phyloP scores from a whole-genome alignment of 2,888 invertebrate species.

The Lepidocyrtinus sp. region DNA sequence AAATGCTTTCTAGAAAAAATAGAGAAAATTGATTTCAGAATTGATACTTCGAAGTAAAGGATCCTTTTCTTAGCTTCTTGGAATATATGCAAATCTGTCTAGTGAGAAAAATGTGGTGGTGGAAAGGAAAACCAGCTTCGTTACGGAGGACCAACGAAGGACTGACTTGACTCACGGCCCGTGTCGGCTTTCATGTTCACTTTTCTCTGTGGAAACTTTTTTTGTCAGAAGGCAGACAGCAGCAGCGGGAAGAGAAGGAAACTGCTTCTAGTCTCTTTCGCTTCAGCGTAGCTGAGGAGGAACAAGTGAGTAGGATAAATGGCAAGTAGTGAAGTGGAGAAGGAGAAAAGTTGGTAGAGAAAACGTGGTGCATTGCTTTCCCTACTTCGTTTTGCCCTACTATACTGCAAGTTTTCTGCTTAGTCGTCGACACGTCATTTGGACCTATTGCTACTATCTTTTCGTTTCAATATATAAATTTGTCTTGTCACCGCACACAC shows the following conservation, averaged over 20 bases:
- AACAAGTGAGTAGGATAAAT: slow-evolving; percentile 12
- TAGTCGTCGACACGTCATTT: slow-evolving; percentile 35
- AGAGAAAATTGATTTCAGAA: background rate
- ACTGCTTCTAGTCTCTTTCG: slow-evolving; percentile 13
- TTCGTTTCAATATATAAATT: background rate
- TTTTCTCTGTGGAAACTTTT: slow-evolving; percentile 28
- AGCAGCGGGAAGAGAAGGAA: slow-evolving; percentile 5
- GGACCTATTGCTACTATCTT: slow-evolving; percentile 12
- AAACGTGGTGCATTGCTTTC: slow-evolving; percentile 27
- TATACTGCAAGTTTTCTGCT: background rate
- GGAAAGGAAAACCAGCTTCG: slow-evolving; percentile 48
- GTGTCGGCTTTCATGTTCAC: slow-evolving; percentile 59
- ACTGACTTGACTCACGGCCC: slow-evolving; percentile 56
- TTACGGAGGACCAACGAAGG: slow-evolving; percentile 55
- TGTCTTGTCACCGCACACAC: slow-evolving; percentile 8
- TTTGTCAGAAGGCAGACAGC: slow-evolving; percentile 30
- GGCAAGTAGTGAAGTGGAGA: slow-evolving; percentile 10
- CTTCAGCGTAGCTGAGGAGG: slow-evolving; percentile 2
- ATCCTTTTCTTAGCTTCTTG: too few species aligned
- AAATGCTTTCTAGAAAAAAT: too few species aligned
- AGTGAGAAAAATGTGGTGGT: slow-evolving; percentile 6
- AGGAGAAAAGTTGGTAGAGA: slow-evolving; percentile 10
- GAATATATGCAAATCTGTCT: background rate
- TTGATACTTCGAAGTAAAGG: background rate
- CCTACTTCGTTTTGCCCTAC: background rate